A percentile compares a stretch with the other conserved stretches of the same genome.
Evolutionary conservation across 1,140 invertebrate genomes (phyloP).

Genomic region (Sipha flava): DNA sequence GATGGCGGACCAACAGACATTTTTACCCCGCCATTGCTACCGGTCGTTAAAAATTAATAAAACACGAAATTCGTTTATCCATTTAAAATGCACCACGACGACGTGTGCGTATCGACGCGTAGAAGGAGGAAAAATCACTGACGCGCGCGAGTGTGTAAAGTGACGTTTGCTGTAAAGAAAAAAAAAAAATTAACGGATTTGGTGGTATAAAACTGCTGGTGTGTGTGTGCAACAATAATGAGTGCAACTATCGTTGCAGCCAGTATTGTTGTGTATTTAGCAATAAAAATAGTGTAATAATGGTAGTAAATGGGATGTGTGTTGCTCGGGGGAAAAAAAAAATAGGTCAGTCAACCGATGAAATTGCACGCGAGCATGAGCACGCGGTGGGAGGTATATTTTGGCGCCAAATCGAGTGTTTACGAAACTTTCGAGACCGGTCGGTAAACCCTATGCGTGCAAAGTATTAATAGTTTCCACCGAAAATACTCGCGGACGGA

Average conservation of each 20-base stretch:
- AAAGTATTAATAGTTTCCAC: too few species aligned
- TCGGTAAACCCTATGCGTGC: not conserved
- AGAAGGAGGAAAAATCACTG: not conserved
- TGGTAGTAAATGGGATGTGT: not conserved
- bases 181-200: not conserved
- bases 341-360: not conserved
- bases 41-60: not conserved
- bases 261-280: not conserved
- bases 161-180: not conserved
- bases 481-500: too few species aligned
- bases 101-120: not conserved
- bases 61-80: not conserved
- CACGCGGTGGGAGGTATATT: too few species aligned
- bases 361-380: not conserved
- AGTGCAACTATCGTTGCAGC: not conserved
- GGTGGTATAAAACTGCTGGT: not conserved
- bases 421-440: not conserved
- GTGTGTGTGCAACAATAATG: not conserved
- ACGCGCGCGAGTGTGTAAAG: not conserved
- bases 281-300: not conserved
- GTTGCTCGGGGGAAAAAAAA: not conserved
- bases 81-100: not conserved
- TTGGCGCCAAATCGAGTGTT: not conserved
- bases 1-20: conserved; percentile 12
- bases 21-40: not conserved